Percentiles rank a stretch among this genome's conserved stretches.
Evolutionary conservation across 2,797 vertebrate genomes (phyloP).

Genomic region (Centroberyx gerrardi): DNA sequence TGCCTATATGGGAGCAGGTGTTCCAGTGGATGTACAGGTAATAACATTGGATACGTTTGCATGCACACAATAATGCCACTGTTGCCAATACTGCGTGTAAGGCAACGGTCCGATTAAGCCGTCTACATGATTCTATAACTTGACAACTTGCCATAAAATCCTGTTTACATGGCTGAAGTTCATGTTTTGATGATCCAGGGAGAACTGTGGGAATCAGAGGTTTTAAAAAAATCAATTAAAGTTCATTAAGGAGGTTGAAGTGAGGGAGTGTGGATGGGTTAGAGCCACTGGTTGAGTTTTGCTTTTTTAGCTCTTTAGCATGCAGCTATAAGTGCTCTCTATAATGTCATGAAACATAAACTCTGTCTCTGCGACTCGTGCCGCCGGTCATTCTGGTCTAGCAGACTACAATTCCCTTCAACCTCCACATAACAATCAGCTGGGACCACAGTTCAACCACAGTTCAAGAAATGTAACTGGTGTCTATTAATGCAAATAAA

Average conservation of each 20-base stretch:
- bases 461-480: too few species aligned
- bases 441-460: neutral
- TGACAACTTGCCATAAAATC: neutral
- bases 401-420: neutral
- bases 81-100: neutral
- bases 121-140: neutral
- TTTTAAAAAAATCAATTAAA: neutral
- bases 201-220: neutral
- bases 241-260: neutral
- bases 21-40: neutral
- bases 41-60: neutral
- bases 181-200: too few species aligned
- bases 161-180: neutral
- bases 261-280: neutral
- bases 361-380: neutral
- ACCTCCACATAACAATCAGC: neutral
- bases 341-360: neutral
- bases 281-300: too few species aligned
- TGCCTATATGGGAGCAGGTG: neutral
- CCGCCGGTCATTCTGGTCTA: neutral
- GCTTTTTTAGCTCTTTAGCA: neutral
- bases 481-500: conserved; percentile 8
- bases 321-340: neutral
- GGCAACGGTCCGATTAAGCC: too few species aligned
- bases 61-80: neutral